phyloP scores from a whole-genome alignment of 2,888 invertebrate species.

The Crepidodera aurea region DNA sequence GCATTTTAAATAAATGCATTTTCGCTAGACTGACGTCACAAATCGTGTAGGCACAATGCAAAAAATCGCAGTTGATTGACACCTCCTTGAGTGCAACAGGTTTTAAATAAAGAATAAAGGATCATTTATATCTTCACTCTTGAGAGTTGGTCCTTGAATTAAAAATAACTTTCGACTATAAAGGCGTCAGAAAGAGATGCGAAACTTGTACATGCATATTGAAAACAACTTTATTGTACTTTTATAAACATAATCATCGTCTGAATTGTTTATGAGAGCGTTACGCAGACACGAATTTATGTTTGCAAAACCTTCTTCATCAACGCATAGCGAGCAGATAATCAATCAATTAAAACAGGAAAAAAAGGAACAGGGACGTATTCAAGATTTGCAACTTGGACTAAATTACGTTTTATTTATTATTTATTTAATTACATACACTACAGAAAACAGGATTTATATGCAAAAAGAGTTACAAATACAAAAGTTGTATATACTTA shows the following conservation, averaged over 20 bases:
- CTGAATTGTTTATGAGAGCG: constrained; percentile 1
- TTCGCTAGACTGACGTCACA: too few relatives aligned
- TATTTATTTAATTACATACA: too few relatives aligned
- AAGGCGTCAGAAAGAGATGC: not conserved
- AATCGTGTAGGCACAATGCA: not conserved
- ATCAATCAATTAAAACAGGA: constrained; percentile 8
- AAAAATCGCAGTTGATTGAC: constrained; percentile 9
- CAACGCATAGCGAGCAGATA: not conserved
- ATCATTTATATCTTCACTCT: constrained; percentile 16
- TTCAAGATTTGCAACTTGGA: not conserved
- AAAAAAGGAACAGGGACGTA: not conserved
- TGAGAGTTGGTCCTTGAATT: constrained; percentile 14
- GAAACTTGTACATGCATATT: not conserved
- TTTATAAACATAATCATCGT: constrained; percentile 6
- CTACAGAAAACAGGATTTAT: too few relatives aligned
- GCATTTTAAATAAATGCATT: too few relatives aligned
- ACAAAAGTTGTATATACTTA: too few relatives aligned
- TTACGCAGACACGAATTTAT: not conserved
- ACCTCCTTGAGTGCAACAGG: constrained; percentile 23
- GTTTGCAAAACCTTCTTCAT: constrained; percentile 9
- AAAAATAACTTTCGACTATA: constrained; percentile 15
- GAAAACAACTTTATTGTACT: constrained; percentile 6
- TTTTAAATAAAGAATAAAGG: constrained; percentile 21
- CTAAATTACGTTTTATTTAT: too few relatives aligned
- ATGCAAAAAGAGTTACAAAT: too few relatives aligned